These are phyloP conservation scores for Danaus chrysippus DNA, from an alignment of 2,888 invertebrate genomes.

Conservation along the genomic window DNA sequence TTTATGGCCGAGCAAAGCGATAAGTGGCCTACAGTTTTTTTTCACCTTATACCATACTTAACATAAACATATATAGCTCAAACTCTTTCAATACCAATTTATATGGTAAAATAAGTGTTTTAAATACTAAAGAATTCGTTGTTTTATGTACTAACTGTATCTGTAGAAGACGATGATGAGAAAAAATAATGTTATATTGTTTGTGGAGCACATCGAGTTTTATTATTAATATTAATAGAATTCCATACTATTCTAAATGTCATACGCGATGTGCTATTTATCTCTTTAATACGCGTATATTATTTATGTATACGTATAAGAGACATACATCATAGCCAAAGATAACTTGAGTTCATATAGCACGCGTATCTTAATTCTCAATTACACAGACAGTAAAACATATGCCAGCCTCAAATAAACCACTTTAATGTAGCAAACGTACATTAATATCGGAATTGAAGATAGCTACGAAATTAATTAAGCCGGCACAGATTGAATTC, in stretches of 20 bases:
- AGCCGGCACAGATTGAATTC: constrained; percentile 60
- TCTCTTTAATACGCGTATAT: neutral
- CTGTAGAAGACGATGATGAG: too few relatives aligned
- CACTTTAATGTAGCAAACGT: constrained; percentile 30
- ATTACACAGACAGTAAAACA: constrained; percentile 30
- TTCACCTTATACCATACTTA: constrained; percentile 15
- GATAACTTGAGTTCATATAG: constrained; percentile 16
- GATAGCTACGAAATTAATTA: constrained; percentile 57
- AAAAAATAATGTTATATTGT: too few relatives aligned
- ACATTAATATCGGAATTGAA: constrained; percentile 31
- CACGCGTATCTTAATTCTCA: constrained; percentile 25
- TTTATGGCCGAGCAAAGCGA: constrained; percentile 41
- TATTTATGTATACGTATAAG: constrained; percentile 12
- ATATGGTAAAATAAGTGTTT: too few relatives aligned
- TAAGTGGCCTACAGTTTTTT: constrained; percentile 29
- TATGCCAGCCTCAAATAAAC: constrained; percentile 32
- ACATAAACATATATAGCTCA: too few relatives aligned
- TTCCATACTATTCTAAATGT: neutral
- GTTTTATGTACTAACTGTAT: too few relatives aligned
- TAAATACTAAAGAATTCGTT: too few relatives aligned
- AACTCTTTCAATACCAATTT: too few relatives aligned
- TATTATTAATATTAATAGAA: too few relatives aligned
- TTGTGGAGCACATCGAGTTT: too few relatives aligned
- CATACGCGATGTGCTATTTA: neutral
- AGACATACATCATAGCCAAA: constrained; percentile 19